Base-by-base conservation (phyloP, 2,888 invertebrate species). In the Anaspis maculata region DNA sequence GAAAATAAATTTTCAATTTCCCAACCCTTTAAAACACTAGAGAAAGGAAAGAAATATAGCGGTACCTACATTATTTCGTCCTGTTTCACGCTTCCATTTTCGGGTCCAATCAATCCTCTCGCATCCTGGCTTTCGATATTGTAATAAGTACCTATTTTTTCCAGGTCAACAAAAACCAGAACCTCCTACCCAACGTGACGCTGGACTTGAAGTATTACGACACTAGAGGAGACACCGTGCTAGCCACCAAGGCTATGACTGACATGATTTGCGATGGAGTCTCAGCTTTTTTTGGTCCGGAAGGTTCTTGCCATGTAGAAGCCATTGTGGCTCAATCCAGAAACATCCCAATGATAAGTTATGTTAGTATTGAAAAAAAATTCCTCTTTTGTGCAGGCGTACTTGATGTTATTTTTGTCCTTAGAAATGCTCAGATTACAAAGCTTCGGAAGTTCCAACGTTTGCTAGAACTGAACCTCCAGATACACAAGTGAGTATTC, bases 321-420 rank as follows among this genome's bases (percentile, higher is more conserved):
- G 92, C 95, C 32, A 87, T 89, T 52, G 82, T 96, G 32, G 85
- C 95, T 13, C 89, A 94, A 60, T 84, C 94, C 26, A 79, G 87
- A 63, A 92, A 95, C 70, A 77, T 94, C 58, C 94, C 95, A 37
- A 94, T 96, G 89, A 88, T 96, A 65, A 90, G 92, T 61, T 94
- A 94, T 68, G 95, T 95, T 69, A 84, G 94, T 82, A 9, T 15
- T 12, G 7, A 22, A 19, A 19, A 19, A 5, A 19, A 19, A 19
- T 19, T 9, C 9, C 19, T 19, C n/a, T n/a, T n/a, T n/a, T n/a
- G n/a, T n/a, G n/a, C n/a, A n/a, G n/a, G n/a, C n/a, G n/a, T n/a
- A n/a, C n/a, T n/a, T n/a, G n/a, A n/a, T n/a, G n/a, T n/a, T n/a
- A n/a, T n/a, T n/a, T n/a, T n/a, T n/a, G n/a, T n/a, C n/a, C 10